Evolutionary conservation across 2,113 vertebrate genomes (phyloP).

Genomic region (Pterocles gutturalis): DNA sequence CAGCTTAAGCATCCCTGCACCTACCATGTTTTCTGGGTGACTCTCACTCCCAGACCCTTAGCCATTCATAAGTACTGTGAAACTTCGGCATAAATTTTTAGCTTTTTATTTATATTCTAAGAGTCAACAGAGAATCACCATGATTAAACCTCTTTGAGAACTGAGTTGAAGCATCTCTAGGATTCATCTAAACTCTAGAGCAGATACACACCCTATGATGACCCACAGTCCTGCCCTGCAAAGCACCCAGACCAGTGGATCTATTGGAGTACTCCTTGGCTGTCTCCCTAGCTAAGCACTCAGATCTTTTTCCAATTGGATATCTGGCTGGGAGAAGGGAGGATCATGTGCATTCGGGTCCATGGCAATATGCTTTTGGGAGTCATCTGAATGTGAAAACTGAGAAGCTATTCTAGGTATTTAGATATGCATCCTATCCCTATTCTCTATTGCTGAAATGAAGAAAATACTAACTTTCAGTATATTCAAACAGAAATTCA

Average conservation of each 20-base stretch:
- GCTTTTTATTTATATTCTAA: background rate
- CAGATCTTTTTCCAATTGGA: background rate
- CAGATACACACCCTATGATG: background rate
- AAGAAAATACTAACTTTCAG: background rate
- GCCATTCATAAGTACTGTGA: background rate
- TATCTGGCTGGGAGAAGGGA: background rate
- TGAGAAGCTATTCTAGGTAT: background rate
- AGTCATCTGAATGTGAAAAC: background rate
- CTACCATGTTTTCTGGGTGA: background rate
- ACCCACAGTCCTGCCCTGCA: background rate
- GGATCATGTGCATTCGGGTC: background rate
- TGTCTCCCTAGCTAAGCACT: background rate
- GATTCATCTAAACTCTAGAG: background rate
- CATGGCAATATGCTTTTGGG: background rate
- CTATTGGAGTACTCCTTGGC: background rate
- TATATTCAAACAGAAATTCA: background rate
- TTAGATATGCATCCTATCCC: background rate
- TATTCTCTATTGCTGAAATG: background rate
- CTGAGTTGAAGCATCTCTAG: background rate
- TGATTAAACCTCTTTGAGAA: background rate
- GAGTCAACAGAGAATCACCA: background rate
- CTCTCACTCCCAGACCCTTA: background rate
- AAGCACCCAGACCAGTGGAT: background rate
- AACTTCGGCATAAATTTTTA: background rate
- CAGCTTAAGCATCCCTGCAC: background rate